These are phyloP conservation scores for Seriola rivoliana DNA, from an alignment of 2,113 vertebrate species.

Conservation along the genomic window DNA sequence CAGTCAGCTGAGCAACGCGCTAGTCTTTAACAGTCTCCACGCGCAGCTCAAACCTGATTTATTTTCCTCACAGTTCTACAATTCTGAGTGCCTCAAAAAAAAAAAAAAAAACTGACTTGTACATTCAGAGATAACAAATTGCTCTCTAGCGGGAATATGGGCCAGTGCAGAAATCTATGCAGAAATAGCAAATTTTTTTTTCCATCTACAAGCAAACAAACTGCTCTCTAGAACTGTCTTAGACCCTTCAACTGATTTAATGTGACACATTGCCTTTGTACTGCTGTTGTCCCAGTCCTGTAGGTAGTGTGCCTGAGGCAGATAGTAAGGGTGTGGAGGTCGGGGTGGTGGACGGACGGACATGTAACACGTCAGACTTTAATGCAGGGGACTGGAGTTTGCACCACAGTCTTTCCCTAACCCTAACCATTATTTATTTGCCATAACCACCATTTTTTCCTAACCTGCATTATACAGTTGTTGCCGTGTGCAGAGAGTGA, in stretches of 20 bases:
- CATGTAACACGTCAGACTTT: not conserved
- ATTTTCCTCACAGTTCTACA: conserved; percentile 36
- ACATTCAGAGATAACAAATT: conserved; percentile 49
- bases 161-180: conserved; percentile 32
- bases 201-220: conserved; percentile 24
- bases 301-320: not conserved
- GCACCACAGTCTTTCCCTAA: not conserved
- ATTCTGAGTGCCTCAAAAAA: conserved; percentile 33
- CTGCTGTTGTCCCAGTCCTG: not conserved
- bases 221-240: not conserved
- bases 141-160: conserved; percentile 21
- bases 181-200: conserved; percentile 5
- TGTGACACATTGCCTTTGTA: not conserved
- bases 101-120: conserved; percentile 29
- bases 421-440: not conserved
- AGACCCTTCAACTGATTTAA: conserved; percentile 12
- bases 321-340: not conserved
- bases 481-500: not conserved
- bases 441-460: not conserved
- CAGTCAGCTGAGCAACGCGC: conserved; percentile 43
- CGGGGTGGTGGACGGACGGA: not conserved
- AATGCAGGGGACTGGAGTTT: not conserved
- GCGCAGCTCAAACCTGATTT: conserved; percentile 52
- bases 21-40: conserved; percentile 41
- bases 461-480: not conserved